Evolutionary conservation across 2,888 invertebrate genomes (phyloP).

Genomic region (Eumacrocentrus americanus): DNA sequence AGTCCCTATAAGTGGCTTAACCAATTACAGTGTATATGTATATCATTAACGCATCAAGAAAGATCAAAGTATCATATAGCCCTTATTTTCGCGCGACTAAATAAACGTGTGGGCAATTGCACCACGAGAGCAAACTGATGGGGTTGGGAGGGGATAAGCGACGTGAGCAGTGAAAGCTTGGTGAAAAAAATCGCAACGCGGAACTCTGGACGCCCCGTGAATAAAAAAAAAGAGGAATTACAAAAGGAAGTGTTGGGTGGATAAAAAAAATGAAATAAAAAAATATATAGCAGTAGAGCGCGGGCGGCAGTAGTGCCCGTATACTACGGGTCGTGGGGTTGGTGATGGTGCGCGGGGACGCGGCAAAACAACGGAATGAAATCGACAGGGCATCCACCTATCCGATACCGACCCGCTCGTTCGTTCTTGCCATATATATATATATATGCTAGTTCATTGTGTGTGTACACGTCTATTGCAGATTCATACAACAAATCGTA

Average conservation of each 20-base stretch:
- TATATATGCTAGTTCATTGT: slow-evolving; percentile 24
- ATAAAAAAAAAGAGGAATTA: slow-evolving; percentile 14
- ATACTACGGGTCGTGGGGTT: not conserved
- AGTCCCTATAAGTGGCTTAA: not conserved
- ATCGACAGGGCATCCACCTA: slow-evolving; percentile 60
- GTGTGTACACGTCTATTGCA: slow-evolving; percentile 21
- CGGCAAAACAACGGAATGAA: slow-evolving; percentile 45
- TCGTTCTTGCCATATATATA: slow-evolving; percentile 34
- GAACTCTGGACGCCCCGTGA: slow-evolving; percentile 42
- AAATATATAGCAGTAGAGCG: slow-evolving; percentile 6
- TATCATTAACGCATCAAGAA: not conserved
- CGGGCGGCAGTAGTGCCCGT: not conserved
- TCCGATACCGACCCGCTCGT: slow-evolving; percentile 44
- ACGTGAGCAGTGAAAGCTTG: slow-evolving; percentile 45
- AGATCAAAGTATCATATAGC: slow-evolving; percentile 9
- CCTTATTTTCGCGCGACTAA: slow-evolving; percentile 4
- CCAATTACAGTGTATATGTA: too few species aligned
- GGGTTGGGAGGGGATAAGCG: slow-evolving; percentile 23
- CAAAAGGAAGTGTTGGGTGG: slow-evolving; percentile 20
- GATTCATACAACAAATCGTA: slow-evolving; percentile 33
- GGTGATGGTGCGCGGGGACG: slow-evolving; percentile 31
- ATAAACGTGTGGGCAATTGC: slow-evolving; percentile 13
- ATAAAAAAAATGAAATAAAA: slow-evolving; percentile 25
- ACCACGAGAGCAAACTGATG: slow-evolving; percentile 16
- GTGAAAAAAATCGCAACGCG: slow-evolving; percentile 43